Conservation (phyloP, 2,888 invertebrate genomes). For the Ischnus inquisitorius region DNA sequence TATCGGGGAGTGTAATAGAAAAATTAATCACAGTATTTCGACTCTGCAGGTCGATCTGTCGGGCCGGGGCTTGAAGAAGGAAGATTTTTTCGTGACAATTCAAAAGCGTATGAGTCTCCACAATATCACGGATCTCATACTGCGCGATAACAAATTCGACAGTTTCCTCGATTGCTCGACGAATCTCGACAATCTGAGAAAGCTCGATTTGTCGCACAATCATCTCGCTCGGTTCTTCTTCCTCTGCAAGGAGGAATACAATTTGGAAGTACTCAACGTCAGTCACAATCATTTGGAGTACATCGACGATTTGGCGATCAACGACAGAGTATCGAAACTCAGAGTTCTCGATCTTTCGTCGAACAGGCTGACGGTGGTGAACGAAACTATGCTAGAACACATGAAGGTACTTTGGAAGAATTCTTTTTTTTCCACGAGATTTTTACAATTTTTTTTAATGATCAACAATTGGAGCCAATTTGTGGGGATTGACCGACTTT, state of each 20-base stretch:
- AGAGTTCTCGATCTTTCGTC: constrained; percentile 81
- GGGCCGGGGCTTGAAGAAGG: constrained; percentile 77
- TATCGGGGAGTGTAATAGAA: background rate
- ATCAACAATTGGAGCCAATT: background rate
- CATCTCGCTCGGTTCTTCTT: constrained; percentile 87
- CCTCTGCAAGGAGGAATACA: constrained; percentile 94
- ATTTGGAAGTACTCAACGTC: constrained; percentile 93
- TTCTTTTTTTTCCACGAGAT: background rate
- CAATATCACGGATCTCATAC: constrained; percentile 79
- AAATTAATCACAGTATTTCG: constrained; percentile 5
- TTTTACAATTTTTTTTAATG: background rate
- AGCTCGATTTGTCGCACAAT: constrained; percentile 94
- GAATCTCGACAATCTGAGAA: constrained; percentile 93
- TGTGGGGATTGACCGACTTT: too few species aligned
- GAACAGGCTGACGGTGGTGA: constrained; percentile 80
- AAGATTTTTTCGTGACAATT: constrained; percentile 80
- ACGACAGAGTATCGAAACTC: constrained; percentile 79
- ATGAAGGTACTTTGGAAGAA: constrained; percentile 77
- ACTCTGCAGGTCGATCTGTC: constrained; percentile 80
- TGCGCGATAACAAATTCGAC: constrained; percentile 81
- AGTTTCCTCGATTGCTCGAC: constrained; percentile 85
- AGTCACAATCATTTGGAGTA: constrained; percentile 94
- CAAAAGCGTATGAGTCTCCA: constrained; percentile 75
- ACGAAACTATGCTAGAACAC: constrained; percentile 82
- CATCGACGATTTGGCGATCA: constrained; percentile 87